Percentiles rank a stretch among this genome's conserved stretches.
Evolutionary conservation across 37 sponge, comb jelly and placozoan species (phyloP).

Genomic region (Diacarnus erythraeanus): DNA sequence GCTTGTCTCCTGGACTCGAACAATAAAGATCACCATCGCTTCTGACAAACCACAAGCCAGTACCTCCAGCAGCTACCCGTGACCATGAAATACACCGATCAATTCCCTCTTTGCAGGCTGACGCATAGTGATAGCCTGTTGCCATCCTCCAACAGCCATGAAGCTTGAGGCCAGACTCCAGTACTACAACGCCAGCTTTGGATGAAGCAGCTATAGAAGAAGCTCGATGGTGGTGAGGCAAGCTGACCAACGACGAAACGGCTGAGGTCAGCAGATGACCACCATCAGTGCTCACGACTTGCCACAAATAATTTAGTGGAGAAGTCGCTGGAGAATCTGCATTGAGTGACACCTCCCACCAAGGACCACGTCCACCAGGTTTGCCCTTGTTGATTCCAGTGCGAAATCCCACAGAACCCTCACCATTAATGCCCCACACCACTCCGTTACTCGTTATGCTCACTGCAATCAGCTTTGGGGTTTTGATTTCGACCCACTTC

Average conservation of each 20-base stretch:
- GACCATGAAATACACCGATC: constrained; percentile 58
- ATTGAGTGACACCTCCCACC: constrained; percentile 73
- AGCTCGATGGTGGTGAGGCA: constrained; percentile 14
- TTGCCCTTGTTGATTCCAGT: constrained; percentile 31
- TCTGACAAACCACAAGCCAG: constrained; percentile 62
- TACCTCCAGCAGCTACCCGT: constrained; percentile 28
- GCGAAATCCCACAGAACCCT: constrained; percentile 63
- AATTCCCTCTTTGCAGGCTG: constrained; percentile 38
- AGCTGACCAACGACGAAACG: constrained; percentile 22
- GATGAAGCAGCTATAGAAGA: constrained; percentile 31
- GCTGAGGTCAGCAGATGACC: constrained; percentile 20
- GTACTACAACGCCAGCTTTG: constrained; percentile 47
- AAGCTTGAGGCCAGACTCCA: constrained; percentile 46
- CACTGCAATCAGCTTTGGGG: constrained; percentile 30
- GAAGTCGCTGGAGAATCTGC: constrained; percentile 14
- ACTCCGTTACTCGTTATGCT: constrained; percentile 40
- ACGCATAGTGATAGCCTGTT: constrained; percentile 61
- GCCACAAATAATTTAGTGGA: constrained; percentile 37
- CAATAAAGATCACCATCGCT: constrained; percentile 69
- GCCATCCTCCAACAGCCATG: constrained; percentile 54
- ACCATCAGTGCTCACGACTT: constrained; percentile 39
- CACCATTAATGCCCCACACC: constrained; percentile 63
- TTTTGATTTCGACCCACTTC: constrained; percentile 49
- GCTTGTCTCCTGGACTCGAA: constrained; percentile 12
- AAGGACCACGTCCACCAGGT: constrained; percentile 59